Evolutionary conservation across 2,113 vertebrate species (phyloP).

Genomic region (Chaetops frenatus): DNA sequence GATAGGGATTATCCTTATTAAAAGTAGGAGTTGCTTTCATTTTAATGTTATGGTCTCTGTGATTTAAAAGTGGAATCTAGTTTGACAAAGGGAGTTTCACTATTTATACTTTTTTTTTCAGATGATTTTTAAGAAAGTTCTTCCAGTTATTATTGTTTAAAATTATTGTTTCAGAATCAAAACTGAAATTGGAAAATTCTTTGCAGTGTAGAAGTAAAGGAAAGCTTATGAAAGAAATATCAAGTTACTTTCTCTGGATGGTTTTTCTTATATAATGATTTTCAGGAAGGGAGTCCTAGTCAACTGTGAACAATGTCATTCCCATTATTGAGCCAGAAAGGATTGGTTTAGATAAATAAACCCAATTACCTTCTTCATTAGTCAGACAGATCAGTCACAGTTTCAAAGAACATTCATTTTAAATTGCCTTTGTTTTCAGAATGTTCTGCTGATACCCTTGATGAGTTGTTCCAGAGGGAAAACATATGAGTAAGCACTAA

Average conservation of each 20-base stretch:
- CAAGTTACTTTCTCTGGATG: neutral
- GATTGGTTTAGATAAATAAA: constrained; percentile 29
- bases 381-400: constrained; percentile 11
- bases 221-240: neutral
- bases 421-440: constrained; percentile 2
- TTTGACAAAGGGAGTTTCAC: neutral
- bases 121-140: neutral
- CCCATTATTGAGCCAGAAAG: neutral
- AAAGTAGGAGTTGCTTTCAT: neutral
- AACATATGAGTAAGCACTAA: neutral
- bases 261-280: neutral
- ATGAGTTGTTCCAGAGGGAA: constrained; percentile 7
- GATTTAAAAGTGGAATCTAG: neutral
- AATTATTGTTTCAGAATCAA: neutral
- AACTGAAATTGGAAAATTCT: neutral
- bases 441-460: constrained; percentile 21
- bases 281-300: neutral
- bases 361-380: constrained; percentile 34
- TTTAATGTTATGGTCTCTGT: neutral
- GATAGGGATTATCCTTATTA: neutral
- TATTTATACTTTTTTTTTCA: neutral
- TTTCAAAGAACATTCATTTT: constrained; percentile 1
- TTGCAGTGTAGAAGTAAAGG: neutral
- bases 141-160: neutral
- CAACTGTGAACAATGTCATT: neutral